phyloP scores from a whole-genome alignment of 1,140 invertebrate species.

The Drosophila truncata region DNA sequence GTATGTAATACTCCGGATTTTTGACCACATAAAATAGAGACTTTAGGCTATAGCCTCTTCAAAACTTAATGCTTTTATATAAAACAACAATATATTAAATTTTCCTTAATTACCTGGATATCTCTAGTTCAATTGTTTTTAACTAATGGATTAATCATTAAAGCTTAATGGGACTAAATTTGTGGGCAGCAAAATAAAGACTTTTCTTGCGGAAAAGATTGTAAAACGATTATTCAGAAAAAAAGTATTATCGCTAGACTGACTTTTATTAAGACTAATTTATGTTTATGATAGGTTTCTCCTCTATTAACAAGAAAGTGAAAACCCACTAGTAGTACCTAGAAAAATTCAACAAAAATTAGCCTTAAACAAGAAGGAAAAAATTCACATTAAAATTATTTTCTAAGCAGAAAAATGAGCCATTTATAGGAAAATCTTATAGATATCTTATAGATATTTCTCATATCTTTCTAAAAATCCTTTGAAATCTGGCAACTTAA shows the following conservation, averaged over 20 bases:
- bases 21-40: not conserved
- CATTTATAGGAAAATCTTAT: no score
- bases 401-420: not conserved
- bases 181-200: not conserved
- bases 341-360: not conserved
- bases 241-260: conserved; percentile 21
- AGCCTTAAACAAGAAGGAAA: not conserved
- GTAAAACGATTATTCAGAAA: conserved; percentile 10
- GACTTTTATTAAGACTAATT: conserved; percentile 16
- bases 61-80: not conserved
- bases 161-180: not conserved
- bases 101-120: not conserved
- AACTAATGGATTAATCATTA: not conserved
- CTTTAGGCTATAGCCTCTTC: not conserved
- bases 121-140: not conserved
- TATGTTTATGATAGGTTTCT: conserved; percentile 3
- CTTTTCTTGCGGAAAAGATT: not conserved
- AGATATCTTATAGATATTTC: no score
- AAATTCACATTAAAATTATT: no score
- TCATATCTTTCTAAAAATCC: not conserved
- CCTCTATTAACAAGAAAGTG: not conserved
- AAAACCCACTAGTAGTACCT: not conserved
- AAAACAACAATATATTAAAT: not conserved
- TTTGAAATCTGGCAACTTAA: conserved; percentile 32
- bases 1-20: no score